phyloP scores from a whole-genome alignment of 2,113 vertebrate genomes.

The Aptenodytes patagonicus region DNA sequence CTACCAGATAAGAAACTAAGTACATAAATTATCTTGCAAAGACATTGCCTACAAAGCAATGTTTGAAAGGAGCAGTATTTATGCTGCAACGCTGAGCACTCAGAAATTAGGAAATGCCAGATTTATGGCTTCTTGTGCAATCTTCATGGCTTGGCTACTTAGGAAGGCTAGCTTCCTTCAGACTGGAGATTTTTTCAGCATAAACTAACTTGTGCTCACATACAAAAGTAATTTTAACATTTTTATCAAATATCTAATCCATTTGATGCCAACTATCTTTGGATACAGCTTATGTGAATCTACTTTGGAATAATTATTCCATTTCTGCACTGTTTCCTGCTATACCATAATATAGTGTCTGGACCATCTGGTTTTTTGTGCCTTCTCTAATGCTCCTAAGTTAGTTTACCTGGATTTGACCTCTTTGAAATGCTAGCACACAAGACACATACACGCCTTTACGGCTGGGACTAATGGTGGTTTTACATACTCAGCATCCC shows the following conservation, averaged over 20 bases:
- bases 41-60: background rate
- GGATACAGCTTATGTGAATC: accelerated
- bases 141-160: background rate
- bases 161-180: background rate
- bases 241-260: background rate
- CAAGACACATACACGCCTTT: background rate
- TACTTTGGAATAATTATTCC: background rate
- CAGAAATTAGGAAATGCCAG: background rate
- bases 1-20: background rate
- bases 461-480: background rate
- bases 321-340: background rate
- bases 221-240: background rate
- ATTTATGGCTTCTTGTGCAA: conserved; percentile 36
- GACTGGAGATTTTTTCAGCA: background rate
- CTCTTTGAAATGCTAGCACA: background rate
- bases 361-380: background rate
- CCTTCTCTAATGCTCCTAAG: background rate
- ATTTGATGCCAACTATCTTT: background rate
- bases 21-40: background rate
- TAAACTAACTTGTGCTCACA: background rate
- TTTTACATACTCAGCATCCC: background rate
- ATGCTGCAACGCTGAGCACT: background rate
- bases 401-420: background rate
- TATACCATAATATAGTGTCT: background rate
- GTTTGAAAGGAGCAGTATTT: background rate